Evolutionary conservation across 1,140 invertebrate species (phyloP).

Genomic region (Elymnias hypermnestra): DNA sequence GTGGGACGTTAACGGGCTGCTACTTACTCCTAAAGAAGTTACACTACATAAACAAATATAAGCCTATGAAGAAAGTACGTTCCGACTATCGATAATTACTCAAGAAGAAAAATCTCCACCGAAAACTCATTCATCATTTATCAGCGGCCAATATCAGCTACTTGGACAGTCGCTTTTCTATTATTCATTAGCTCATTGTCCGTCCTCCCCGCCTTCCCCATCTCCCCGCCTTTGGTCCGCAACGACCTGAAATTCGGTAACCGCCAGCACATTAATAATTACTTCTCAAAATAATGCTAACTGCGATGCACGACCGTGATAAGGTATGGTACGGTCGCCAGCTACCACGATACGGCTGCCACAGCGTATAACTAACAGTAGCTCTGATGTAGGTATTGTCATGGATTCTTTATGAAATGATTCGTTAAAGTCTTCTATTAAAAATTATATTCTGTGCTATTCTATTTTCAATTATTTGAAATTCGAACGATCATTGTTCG

Average conservation of each 20-base stretch:
- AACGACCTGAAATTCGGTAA: constrained; percentile 67
- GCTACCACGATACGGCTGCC: constrained; percentile 21
- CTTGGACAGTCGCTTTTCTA: constrained; percentile 62
- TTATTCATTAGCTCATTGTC: constrained; percentile 66
- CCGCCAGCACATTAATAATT: constrained; percentile 71
- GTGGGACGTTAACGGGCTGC: too few relatives aligned
- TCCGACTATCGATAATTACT: constrained; percentile 50
- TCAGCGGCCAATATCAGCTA: constrained; percentile 56
- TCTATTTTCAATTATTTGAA: too few relatives aligned
- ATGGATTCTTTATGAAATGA: not conserved
- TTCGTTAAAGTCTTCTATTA: not conserved
- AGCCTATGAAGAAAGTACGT: constrained; percentile 11
- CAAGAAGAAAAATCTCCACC: constrained; percentile 34
- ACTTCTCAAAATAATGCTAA: constrained; percentile 74
- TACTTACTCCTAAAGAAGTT: not conserved
- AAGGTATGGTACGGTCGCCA: constrained; percentile 49
- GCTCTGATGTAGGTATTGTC: constrained; percentile 5
- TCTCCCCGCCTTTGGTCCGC: too few relatives aligned
- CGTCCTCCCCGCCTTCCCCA: not conserved
- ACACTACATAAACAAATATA: not conserved
- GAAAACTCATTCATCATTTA: constrained; percentile 67
- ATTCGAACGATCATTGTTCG: too few relatives aligned
- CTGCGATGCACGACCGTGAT: constrained; percentile 64
- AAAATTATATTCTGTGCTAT: not conserved
- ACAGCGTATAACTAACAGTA: constrained; percentile 3